phyloP scores from a whole-genome alignment of 2,797 vertebrate genomes.

The Tapirus indicus region DNA sequence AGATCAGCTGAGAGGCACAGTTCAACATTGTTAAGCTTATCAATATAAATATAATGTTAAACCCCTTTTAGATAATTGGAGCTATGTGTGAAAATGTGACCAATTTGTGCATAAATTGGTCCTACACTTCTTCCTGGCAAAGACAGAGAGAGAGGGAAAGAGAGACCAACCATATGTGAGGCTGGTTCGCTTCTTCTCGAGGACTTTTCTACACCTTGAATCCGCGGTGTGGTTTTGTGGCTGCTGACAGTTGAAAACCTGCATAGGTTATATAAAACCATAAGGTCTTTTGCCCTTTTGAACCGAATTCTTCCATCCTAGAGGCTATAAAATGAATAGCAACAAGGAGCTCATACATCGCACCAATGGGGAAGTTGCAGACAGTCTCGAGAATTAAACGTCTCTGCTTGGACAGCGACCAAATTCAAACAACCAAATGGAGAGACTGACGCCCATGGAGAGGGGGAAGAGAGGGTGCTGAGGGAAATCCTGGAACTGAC shows the following conservation, averaged over 20 bases:
- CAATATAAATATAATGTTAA: conserved; percentile 91
- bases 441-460: conserved; percentile 66
- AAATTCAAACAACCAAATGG: conserved; percentile 76
- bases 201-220: conserved; percentile 84
- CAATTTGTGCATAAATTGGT: conserved; percentile 88
- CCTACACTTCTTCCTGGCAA: conserved; percentile 85
- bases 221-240: conserved; percentile 80
- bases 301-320: not conserved
- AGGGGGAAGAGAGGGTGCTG: conserved; percentile 60
- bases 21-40: conserved; percentile 90
- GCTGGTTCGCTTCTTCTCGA: conserved; percentile 82
- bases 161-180: conserved; percentile 78
- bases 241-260: conserved; percentile 80
- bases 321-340: not conserved
- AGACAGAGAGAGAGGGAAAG: conserved; percentile 67
- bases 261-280: conserved; percentile 75
- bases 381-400: conserved; percentile 65
- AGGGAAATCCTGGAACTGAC: conserved; percentile 70
- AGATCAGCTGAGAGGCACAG: conserved; percentile 89
- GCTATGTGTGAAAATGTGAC: conserved; percentile 89
- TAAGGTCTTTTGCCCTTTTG: not conserved
- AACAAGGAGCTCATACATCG: not conserved
- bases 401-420: conserved; percentile 67
- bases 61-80: conserved; percentile 90
- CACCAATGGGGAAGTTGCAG: conserved; percentile 37